Evolutionary conservation across 2,113 vertebrate species (phyloP).

Genomic region (Acanthochromis polyacanthus): DNA sequence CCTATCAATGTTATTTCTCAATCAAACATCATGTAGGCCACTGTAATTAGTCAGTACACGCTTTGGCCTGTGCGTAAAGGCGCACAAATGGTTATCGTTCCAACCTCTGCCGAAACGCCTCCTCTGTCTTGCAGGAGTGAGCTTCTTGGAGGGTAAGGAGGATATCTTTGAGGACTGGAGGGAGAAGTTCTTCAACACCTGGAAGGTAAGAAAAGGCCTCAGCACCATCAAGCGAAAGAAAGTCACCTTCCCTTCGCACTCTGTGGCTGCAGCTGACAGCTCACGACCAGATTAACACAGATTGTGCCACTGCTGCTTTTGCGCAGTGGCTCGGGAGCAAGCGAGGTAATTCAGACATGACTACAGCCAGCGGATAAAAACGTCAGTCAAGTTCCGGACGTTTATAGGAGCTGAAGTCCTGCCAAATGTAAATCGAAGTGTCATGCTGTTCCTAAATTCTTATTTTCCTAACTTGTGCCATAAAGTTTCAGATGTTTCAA

Average conservation of each 20-base stretch:
- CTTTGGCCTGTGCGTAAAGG: constrained; percentile 31
- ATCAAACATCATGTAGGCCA: constrained; percentile 5
- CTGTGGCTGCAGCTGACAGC: constrained; percentile 10
- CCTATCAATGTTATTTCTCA: not conserved
- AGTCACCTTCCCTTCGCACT: constrained; percentile 56
- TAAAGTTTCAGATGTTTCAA: no score
- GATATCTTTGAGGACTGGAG: constrained; percentile 92
- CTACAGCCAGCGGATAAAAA: constrained; percentile 34
- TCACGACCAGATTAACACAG: constrained; percentile 71
- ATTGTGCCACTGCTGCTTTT: constrained; percentile 47
- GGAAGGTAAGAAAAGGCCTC: constrained; percentile 85
- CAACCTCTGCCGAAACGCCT: not conserved
- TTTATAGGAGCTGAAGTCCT: constrained; percentile 19
- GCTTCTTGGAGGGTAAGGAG: constrained; percentile 91
- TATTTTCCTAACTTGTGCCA: no score
- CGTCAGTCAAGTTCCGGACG: constrained; percentile 31
- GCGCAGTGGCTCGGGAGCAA: constrained; percentile 37
- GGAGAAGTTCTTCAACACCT: constrained; percentile 95
- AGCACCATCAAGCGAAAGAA: constrained; percentile 1
- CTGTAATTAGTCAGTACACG: not conserved
- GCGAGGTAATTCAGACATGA: constrained; percentile 26
- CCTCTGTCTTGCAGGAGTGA: constrained; percentile 86
- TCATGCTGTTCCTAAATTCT: not conserved
- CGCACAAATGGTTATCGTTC: not conserved
- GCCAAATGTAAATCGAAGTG: constrained; percentile 10